Evolutionary conservation across 2,113 vertebrate genomes (phyloP).

Genomic region (Pangasianodon hypophthalmus): DNA sequence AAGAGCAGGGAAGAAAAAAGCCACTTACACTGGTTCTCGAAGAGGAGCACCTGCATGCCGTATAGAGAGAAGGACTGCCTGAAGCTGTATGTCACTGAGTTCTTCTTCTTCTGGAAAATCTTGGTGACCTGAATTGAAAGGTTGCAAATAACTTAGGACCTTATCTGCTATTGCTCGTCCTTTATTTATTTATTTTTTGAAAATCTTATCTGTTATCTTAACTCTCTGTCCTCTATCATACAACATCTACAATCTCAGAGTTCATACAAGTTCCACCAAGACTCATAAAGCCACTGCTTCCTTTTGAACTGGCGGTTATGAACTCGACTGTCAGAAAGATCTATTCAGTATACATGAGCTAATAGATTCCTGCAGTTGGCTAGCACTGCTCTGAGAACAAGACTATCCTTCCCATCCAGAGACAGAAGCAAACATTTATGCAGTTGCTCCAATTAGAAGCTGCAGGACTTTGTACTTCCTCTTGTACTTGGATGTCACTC

Average conservation of each 20-base stretch:
- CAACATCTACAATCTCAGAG: background rate
- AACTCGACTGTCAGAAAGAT: background rate
- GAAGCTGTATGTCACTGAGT: conserved; percentile 96
- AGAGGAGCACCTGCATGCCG: conserved; percentile 95
- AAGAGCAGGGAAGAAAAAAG: background rate
- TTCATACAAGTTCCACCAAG: background rate
- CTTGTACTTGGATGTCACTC: background rate
- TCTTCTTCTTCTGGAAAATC: conserved; percentile 99
- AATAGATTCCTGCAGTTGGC: background rate
- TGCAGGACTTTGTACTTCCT: background rate
- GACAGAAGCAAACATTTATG: background rate
- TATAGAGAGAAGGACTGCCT: conserved; percentile 95
- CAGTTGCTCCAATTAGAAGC: background rate
- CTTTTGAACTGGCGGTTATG: background rate
- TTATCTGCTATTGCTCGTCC: conserved; percentile 35
- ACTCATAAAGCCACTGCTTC: background rate
- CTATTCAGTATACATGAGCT: background rate
- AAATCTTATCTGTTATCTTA: background rate
- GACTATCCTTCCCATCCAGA: background rate
- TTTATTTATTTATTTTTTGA: background rate
- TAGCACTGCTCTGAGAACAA: background rate
- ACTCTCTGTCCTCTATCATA: background rate
- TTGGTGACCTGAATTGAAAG: conserved; percentile 86
- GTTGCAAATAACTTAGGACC: conserved; percentile 38
- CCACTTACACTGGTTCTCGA: conserved; percentile 95